Evolutionary conservation across 2,113 vertebrate genomes (phyloP), one percentile per base, ranked within the genome.

Genomic region (Pseudopodoces humilis): DNA sequence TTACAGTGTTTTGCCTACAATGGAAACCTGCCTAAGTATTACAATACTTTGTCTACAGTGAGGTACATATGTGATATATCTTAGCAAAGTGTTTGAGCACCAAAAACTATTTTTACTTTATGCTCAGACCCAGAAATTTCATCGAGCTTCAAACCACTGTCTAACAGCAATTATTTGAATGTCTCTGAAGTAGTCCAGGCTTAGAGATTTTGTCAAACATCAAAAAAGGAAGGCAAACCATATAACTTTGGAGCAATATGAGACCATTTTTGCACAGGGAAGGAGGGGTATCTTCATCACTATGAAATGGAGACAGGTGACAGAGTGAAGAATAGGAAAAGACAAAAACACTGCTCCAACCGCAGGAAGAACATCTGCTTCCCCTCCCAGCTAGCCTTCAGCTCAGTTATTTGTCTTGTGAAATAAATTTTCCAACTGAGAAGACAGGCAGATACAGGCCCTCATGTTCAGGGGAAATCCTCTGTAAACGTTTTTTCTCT

Each of bases 341-440:
- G 62, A 43, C n/a, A 67, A 86, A 90, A 78, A 69, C 70, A 22
- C 27, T 10, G 4, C 53, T 75, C 52, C 47, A 83, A 59, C 35
- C 52, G 41, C 49, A 79, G 65, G 65, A 92, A 88, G 52, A 74
- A 82, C 91, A 96, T 77, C 78, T 94, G 90, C 86, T 81, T 56
- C 60, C 52, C 86, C 56, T 74, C 69, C 35, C 56, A 60, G 71
- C 86, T 95, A 79, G 80, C 88, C 92, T 83, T 71, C 63, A 96
- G 94, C 94, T 95, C 80, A 76, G 55, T 93, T 95, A 95, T 95
- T 93, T 83, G 79, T 94, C 70, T 89, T 83, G 52, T 91, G 88
- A 94, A 97, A 95, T 25, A 15, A 46, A 83, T 95, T 96, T 97
- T 95, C 94, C 94, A 79, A 1, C 68, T 93, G 87, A 96, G 74